These are phyloP conservation scores for Cheilosia grossa DNA, from an alignment of 2,888 invertebrate genomes.

Conservation along the genomic window DNA sequence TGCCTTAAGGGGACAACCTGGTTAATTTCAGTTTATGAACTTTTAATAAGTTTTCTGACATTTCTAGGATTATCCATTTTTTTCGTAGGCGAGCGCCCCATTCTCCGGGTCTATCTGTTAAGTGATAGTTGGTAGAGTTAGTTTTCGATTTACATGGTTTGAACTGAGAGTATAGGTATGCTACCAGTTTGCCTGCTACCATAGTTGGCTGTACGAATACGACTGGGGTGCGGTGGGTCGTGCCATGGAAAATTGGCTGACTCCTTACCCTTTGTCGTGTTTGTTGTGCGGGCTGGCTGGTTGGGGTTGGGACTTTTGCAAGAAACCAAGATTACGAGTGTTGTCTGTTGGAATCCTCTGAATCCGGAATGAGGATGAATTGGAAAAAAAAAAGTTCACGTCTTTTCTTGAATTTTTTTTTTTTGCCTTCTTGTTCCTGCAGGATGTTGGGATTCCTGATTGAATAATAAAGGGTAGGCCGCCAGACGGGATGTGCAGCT, in stretches of 20 bases:
- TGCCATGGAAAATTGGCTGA: conserved; percentile 43
- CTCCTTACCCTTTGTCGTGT: conserved; percentile 46
- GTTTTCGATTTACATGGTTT: conserved; percentile 65
- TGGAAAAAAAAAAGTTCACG: conserved; percentile 26
- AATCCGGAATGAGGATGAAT: conserved; percentile 62
- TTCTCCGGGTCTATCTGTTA: conserved; percentile 44
- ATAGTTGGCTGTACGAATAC: background rate
- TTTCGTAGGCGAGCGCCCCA: conserved; percentile 45
- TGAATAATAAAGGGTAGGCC: conserved; percentile 70
- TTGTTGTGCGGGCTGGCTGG: conserved; percentile 50
- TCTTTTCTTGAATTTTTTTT: conserved; percentile 11
- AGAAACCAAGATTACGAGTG: conserved; percentile 64
- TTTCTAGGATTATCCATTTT: conserved; percentile 72
- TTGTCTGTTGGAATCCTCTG: conserved; percentile 65
- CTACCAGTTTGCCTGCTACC: conserved; percentile 3
- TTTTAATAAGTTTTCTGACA: conserved; percentile 75
- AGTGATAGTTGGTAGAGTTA: conserved; percentile 55
- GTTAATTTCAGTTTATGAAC: conserved; percentile 75
- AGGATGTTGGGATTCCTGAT: conserved; percentile 66
- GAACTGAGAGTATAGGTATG: conserved; percentile 1
- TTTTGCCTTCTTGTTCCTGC: background rate
- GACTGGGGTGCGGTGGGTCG: conserved; percentile 35
- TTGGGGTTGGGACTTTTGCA: conserved; percentile 42
- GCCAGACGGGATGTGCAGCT: conserved; percentile 43
- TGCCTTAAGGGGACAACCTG: conserved; percentile 69